Evolutionary conservation across 2,888 invertebrate genomes (phyloP), one percentile per base, ranked within the genome.

Genomic region (Hirtodrosophila alboralis): DNA sequence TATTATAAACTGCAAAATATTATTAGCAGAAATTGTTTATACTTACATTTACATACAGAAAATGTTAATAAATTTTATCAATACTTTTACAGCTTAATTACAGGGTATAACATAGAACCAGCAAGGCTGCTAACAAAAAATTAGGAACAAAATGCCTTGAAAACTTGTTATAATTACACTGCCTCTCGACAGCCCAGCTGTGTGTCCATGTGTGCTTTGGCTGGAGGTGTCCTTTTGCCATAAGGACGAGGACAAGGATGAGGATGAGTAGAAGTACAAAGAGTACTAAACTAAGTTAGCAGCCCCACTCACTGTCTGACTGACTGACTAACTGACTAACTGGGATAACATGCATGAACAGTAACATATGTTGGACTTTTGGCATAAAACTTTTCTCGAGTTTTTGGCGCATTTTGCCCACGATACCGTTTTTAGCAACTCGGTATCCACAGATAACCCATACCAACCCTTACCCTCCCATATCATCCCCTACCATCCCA

Each of bases 301-400:
- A 52, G 16, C 21, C 9, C 30, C 10, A 8, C 43, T 18, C 52
- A 36, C 34, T 26, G 27, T 12, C 31, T 56, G 49, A 36, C 44
- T 69, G 56, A 43, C 64, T 57, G 53, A 38, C 38, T 59, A 58
- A 53, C 49, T 43, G 56, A 56, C 33, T 56, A 40, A 56, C 75
- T 61, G 53, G 66, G 48, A 62, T 78, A 78, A 66, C 84, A 81
- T 79, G 79, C 85, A 63, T 81, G 79, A 83, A 41, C 61, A 52
- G 79, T 75, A 85, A 85, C 79, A 79, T 83, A 83, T 79, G 79
- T 85, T 85, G 85, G 79, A 79, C 85, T 79, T n/a, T 83, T 66
- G 65, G 75, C 56, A 62, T 52, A 78, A 74, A 79, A 65, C 56
- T 79, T 78, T 53, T 41, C 23, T 5, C 54, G 38, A 70, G 59